Percentiles rank a stretch among this genome's conserved stretches.
These are phyloP conservation scores for Drosophila atripex DNA, from an alignment of 2,888 invertebrate genomes.

Conservation along the genomic window DNA sequence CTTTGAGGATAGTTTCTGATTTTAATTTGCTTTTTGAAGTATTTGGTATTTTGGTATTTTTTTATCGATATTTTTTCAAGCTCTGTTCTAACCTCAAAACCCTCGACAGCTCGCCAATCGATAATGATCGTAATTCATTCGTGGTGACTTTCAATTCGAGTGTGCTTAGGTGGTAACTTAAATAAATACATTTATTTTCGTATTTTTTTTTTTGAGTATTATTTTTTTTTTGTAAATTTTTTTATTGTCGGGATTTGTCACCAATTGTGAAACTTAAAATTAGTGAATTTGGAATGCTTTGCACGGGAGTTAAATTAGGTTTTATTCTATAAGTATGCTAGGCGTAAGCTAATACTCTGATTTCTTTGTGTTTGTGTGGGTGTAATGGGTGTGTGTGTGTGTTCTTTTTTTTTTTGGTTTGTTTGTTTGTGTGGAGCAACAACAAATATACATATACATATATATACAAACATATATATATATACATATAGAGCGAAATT, in stretches of 20 bases:
- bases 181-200: constrained; percentile 34
- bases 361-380: constrained; percentile 25
- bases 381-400: constrained; percentile 10
- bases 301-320: constrained; percentile 43
- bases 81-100: neutral
- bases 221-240: constrained; percentile 10
- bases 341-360: constrained; percentile 20
- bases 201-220: constrained; percentile 4
- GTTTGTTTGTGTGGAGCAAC: constrained; percentile 41
- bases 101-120: constrained; percentile 11
- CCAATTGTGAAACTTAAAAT: constrained; percentile 61
- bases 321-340: constrained; percentile 41
- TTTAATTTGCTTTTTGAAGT: neutral
- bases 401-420: too few relatives aligned
- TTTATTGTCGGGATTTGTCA: constrained; percentile 9
- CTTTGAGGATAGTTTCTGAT: neutral
- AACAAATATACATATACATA: constrained; percentile 25
- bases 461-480: constrained; percentile 24
- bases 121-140: constrained; percentile 8
- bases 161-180: constrained; percentile 48
- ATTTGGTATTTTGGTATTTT: neutral
- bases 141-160: constrained; percentile 25
- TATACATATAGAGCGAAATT: constrained; percentile 52
- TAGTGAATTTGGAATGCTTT: constrained; percentile 58
- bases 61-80: neutral